Percentiles rank a stretch among this genome's conserved stretches.
These are phyloP conservation scores for Cotesia glomerata DNA, from an alignment of 1,140 invertebrate genomes.

Conservation along the genomic window DNA sequence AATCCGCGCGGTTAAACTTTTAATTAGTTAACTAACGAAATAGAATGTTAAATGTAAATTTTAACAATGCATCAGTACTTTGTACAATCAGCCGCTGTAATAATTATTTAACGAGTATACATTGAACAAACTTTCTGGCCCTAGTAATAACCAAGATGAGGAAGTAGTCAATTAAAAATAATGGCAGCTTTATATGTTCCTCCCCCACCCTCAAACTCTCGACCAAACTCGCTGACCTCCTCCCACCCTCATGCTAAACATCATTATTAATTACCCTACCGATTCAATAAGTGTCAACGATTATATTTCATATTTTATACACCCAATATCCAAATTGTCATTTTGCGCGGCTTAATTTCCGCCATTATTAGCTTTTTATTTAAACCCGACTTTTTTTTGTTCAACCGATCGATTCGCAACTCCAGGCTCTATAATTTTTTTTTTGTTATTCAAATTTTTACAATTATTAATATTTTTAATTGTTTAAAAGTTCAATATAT, in stretches of 20 bases:
- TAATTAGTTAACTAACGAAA: background rate
- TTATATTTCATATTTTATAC: constrained; percentile 1
- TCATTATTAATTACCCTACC: background rate
- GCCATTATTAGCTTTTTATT: background rate
- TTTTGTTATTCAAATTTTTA: background rate
- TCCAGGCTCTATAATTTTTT: background rate
- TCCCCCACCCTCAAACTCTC: background rate
- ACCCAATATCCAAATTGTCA: background rate
- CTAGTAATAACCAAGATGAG: constrained; percentile 10
- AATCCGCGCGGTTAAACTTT: too few relatives aligned
- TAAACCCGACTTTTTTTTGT: too few relatives aligned
- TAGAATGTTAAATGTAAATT: background rate
- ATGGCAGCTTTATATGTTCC: background rate
- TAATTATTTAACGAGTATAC: constrained; percentile 1
- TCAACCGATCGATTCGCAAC: too few relatives aligned
- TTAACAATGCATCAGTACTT: background rate
- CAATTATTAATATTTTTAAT: background rate
- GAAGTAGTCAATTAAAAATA: constrained; percentile 1
- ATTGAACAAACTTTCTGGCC: constrained; percentile 4
- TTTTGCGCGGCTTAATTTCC: background rate
- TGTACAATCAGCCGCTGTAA: background rate
- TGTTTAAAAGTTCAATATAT: background rate
- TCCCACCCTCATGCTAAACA: too few relatives aligned
- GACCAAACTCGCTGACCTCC: too few relatives aligned
- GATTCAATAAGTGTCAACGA: background rate